These are phyloP conservation scores for Tribolium freemani DNA, from an alignment of 2,888 invertebrate genomes.

Conservation along the genomic window DNA sequence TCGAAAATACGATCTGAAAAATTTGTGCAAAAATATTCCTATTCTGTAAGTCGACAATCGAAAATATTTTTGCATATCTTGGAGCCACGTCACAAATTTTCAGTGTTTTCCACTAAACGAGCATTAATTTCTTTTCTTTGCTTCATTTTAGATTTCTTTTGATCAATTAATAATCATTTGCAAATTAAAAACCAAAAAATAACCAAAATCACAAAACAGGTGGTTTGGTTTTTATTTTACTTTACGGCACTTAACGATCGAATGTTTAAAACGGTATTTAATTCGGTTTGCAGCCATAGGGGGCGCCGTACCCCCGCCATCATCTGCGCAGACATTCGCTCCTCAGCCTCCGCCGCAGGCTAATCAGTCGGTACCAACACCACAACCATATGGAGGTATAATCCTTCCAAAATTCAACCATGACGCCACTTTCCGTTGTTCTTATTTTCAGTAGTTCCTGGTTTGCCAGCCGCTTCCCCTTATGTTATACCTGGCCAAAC, in stretches of 20 bases:
- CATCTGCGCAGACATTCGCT: conserved; percentile 74
- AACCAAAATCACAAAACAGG: conserved; percentile 10
- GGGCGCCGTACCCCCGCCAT: conserved; percentile 71
- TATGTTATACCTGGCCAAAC: conserved; percentile 70
- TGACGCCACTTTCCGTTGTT: background rate
- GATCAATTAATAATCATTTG: conserved; percentile 18
- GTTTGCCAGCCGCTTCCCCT: conserved; percentile 64
- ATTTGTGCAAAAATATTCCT: conserved; percentile 38
- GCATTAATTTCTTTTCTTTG: conserved; percentile 12
- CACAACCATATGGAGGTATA: conserved; percentile 69
- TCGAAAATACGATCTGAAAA: conserved; percentile 20
- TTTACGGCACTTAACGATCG: background rate
- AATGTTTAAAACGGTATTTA: background rate
- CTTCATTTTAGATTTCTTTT: conserved; percentile 17
- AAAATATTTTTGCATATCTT: conserved; percentile 37
- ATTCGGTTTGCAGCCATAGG: conserved; percentile 64
- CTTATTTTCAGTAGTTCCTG: conserved; percentile 62
- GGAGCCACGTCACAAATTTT: conserved; percentile 35
- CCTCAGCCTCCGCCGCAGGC: conserved; percentile 77
- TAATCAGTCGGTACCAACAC: conserved; percentile 66
- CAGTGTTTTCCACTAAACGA: conserved; percentile 29
- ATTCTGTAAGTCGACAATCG: background rate
- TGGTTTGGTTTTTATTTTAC: conserved; percentile 21
- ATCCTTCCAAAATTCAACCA: background rate
- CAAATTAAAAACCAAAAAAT: conserved; percentile 23